Evolutionary conservation across 1,140 invertebrate genomes (phyloP).

Genomic region (Leptopilina clavipes): DNA sequence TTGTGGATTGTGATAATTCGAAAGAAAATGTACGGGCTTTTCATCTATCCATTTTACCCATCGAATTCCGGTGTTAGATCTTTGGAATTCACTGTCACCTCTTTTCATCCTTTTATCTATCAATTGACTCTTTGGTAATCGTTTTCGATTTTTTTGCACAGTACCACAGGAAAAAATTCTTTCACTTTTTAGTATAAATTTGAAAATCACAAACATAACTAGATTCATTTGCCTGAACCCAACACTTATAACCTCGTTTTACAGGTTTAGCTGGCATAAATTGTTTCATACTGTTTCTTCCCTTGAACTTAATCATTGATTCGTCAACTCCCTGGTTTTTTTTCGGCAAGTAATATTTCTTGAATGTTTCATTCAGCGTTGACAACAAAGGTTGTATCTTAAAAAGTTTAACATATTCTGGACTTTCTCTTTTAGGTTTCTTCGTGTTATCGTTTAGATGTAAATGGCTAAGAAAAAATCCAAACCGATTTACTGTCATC

Average conservation of each 20-base stretch:
- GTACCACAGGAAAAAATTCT: slow-evolving; percentile 63
- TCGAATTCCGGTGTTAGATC: slow-evolving; percentile 61
- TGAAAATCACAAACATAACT: slow-evolving; percentile 70
- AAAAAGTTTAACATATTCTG: slow-evolving; percentile 51
- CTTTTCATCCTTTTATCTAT: slow-evolving; percentile 61
- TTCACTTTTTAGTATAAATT: slow-evolving; percentile 67
- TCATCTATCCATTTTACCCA: slow-evolving; percentile 69
- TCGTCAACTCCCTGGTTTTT: slow-evolving; percentile 57
- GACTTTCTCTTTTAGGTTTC: slow-evolving; percentile 44
- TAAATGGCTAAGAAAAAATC: not conserved
- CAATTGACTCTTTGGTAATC: slow-evolving; percentile 56
- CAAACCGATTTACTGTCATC: slow-evolving; percentile 48
- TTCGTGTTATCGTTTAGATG: slow-evolving; percentile 47
- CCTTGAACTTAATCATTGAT: slow-evolving; percentile 68
- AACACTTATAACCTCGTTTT: slow-evolving; percentile 73
- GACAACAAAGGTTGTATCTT: slow-evolving; percentile 43
- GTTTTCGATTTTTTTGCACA: not conserved
- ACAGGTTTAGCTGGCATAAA: slow-evolving; percentile 72
- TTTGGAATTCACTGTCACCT: slow-evolving; percentile 60
- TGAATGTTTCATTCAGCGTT: slow-evolving; percentile 29
- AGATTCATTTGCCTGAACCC: slow-evolving; percentile 62
- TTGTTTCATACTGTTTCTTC: slow-evolving; percentile 65
- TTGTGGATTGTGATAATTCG: no score
- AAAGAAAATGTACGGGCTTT: no score
- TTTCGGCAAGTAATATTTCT: slow-evolving; percentile 36